Evolutionary conservation across 2,113 vertebrate species (phyloP).

Genomic region (Phylloscopus trochiloides): DNA sequence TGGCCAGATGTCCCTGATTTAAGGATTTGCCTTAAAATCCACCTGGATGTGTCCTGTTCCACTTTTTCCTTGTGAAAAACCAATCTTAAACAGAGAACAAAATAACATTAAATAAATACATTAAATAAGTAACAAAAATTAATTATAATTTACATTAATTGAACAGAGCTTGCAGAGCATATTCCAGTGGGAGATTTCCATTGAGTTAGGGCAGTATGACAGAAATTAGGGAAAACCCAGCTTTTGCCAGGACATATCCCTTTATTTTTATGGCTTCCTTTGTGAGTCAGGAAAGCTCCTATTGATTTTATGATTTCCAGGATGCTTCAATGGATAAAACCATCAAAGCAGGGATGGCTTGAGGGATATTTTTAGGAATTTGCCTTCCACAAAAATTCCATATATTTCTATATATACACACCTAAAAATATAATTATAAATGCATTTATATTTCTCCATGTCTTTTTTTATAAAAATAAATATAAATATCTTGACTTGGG

Average conservation of each 20-base stretch:
- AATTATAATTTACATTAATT: not conserved
- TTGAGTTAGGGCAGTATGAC: not conserved
- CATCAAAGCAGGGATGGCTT: not conserved
- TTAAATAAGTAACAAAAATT: not conserved
- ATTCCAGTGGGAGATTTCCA: not conserved
- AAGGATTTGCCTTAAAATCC: not conserved
- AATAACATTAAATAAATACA: not conserved
- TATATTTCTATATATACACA: not conserved
- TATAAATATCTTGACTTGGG: not conserved
- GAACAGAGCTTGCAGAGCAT: not conserved
- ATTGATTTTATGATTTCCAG: not conserved
- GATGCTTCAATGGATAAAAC: not conserved
- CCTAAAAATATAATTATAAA: not conserved
- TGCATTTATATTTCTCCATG: not conserved
- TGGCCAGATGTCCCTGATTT: not conserved
- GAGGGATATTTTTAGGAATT: not conserved
- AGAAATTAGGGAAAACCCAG: not conserved
- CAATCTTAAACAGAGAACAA: fast-evolving
- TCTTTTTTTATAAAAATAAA: not conserved
- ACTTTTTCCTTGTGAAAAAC: not conserved
- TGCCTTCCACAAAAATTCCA: not conserved
- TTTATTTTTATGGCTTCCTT: not conserved
- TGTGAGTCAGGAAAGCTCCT: not conserved
- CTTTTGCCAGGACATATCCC: not conserved
- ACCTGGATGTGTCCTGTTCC: not conserved